A percentile compares a stretch with the other conserved stretches of the same genome.
These are phyloP conservation scores for Temnopleurus reevesii DNA, from an alignment of 53 echinoderm and acorn worm species.

Conservation along the genomic window DNA sequence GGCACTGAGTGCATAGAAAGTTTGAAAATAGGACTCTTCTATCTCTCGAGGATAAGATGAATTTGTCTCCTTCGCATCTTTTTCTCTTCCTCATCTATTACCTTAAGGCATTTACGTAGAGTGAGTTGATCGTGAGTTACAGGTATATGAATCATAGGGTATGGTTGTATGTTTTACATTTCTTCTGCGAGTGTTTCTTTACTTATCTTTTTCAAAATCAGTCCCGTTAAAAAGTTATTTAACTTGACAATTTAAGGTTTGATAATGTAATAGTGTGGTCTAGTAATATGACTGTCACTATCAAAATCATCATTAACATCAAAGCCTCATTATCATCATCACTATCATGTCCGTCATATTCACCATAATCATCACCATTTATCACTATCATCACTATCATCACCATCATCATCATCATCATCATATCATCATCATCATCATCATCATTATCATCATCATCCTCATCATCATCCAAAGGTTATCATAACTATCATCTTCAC, in stretches of 20 bases:
- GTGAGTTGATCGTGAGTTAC: no score
- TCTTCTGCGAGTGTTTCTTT: no score
- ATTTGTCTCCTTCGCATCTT: background rate
- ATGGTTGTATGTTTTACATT: no score
- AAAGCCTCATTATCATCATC: background rate
- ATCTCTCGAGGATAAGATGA: background rate
- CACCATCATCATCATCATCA: background rate
- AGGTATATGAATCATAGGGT: no score
- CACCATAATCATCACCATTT: no score
- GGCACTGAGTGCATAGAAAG: background rate
- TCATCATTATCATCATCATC: constrained; percentile 20
- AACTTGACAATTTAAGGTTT: no score
- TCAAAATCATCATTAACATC: background rate
- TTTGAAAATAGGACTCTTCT: background rate
- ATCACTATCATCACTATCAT: background rate
- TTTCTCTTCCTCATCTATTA: background rate
- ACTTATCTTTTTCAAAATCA: no score
- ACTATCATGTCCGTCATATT: no score
- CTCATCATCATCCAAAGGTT: constrained; percentile 14
- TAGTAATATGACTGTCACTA: no score
- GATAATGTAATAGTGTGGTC: no score
- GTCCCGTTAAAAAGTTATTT: no score
- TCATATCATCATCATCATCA: background rate
- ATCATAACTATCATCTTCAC: background rate
- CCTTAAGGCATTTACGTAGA: no score